phyloP scores from a whole-genome alignment of 1,140 invertebrate genomes.

The Diorhabda carinulata region DNA sequence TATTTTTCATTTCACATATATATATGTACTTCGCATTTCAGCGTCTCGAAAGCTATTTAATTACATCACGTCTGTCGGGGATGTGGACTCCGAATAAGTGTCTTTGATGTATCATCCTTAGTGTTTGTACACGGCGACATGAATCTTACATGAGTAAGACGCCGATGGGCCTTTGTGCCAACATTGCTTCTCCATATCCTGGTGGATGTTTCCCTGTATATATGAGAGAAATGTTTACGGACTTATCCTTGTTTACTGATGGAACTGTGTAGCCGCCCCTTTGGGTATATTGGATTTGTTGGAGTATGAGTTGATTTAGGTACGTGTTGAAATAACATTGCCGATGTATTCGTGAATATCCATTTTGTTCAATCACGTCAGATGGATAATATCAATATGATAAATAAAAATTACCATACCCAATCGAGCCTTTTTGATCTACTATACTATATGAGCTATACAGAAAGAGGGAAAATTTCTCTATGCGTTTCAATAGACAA shows the following conservation, averaged over 20 bases:
- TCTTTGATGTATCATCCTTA: constrained; percentile 24
- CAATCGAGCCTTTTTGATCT: no score
- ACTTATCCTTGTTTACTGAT: constrained; percentile 13
- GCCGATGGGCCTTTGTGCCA: constrained; percentile 9
- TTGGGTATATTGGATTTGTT: constrained; percentile 17
- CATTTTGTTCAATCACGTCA: background rate
- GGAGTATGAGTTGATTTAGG: background rate
- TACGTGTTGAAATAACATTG: background rate
- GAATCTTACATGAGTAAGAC: constrained; percentile 22
- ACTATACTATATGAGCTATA: no score
- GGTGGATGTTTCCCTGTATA: constrained; percentile 7
- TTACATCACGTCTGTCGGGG: constrained; percentile 20
- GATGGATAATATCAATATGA: no score
- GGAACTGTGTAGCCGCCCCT: constrained; percentile 8
- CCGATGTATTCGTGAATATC: background rate
- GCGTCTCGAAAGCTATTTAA: constrained; percentile 16
- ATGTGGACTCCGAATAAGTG: constrained; percentile 3
- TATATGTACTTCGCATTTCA: no score
- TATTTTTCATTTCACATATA: no score
- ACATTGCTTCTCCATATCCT: constrained; percentile 4
- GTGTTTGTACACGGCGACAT: constrained; percentile 22
- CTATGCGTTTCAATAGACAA: no score
- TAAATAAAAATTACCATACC: no score
- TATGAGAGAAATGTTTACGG: constrained; percentile 13
- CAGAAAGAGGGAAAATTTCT: no score